A percentile compares a stretch with the other conserved stretches of the same genome.
Conservation (phyloP, 2,113 vertebrate species). For the Phyllostomus hastatus region DNA sequence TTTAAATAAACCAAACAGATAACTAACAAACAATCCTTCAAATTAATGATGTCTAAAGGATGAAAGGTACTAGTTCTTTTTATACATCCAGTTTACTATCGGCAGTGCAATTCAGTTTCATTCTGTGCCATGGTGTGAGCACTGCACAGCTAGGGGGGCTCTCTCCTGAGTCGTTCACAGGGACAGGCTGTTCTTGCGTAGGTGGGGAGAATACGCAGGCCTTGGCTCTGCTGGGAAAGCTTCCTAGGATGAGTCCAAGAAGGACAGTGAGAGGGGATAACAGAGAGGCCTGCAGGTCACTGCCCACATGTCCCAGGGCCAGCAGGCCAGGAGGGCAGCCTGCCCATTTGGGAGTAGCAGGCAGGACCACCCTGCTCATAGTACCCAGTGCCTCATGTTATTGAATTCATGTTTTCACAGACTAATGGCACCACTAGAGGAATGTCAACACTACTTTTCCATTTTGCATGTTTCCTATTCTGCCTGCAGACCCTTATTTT, state of each 20-base stretch:
- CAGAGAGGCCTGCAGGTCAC: neutral
- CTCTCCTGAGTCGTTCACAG: neutral
- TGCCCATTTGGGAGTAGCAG: neutral
- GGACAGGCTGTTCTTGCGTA: neutral
- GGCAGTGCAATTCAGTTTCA: neutral
- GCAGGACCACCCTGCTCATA: fast-evolving
- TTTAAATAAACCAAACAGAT: neutral
- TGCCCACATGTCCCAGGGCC: fast-evolving
- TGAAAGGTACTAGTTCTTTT: constrained; percentile 20
- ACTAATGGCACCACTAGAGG: fast-evolving
- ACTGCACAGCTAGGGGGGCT: neutral
- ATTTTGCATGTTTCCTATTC: neutral
- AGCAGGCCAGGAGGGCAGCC: neutral
- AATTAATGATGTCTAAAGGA: constrained; percentile 25
- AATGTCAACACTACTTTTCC: fast-evolving
- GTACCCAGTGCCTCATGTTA: fast-evolving
- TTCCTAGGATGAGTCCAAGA: neutral
- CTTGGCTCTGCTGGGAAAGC: neutral
- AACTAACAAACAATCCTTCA: neutral
- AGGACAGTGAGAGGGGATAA: neutral
- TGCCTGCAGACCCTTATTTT: neutral
- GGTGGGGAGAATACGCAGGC: neutral
- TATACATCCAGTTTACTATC: neutral
- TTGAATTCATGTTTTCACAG: fast-evolving
- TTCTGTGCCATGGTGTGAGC: neutral